Conservation (phyloP, 30 jellyfish, hydroid and myxozoan genomes). For the Aurelia aurita complex sp. Pacific region DNA sequence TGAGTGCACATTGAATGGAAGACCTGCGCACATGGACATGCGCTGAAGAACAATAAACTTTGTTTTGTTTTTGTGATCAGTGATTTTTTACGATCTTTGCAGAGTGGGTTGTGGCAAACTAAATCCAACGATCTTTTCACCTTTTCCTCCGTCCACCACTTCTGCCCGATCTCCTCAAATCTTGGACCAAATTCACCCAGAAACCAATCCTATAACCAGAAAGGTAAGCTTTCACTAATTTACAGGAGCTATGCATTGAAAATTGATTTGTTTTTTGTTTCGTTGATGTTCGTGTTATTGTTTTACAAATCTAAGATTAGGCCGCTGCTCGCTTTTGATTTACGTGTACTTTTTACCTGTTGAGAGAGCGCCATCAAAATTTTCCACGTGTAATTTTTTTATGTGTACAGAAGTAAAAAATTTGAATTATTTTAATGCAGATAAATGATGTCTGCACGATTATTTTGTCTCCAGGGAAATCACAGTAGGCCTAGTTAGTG, state of each 20-base stretch:
- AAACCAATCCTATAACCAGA: constrained; percentile 29
- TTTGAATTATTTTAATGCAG: no score
- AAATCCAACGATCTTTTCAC: constrained; percentile 34
- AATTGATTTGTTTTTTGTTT: neutral
- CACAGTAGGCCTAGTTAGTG: no score
- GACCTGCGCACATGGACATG: constrained; percentile 46
- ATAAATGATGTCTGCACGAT: no score
- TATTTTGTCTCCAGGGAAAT: no score
- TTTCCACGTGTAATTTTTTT: constrained; percentile 47
- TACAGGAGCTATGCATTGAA: neutral
- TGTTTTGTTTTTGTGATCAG: constrained; percentile 43
- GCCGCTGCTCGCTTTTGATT: constrained; percentile 27
- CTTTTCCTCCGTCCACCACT: constrained; percentile 51
- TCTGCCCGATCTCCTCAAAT: constrained; percentile 29
- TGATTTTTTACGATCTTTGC: constrained; percentile 14
- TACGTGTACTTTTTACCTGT: constrained; percentile 50
- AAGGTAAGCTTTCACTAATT: constrained; percentile 21
- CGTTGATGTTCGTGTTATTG: neutral
- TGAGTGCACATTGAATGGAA: constrained; percentile 40
- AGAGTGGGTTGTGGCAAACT: constrained; percentile 53
- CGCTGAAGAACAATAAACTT: constrained; percentile 40
- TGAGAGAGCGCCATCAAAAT: neutral
- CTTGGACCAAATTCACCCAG: constrained; percentile 67
- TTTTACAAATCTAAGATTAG: constrained; percentile 31
- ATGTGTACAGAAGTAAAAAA: no score